These are phyloP conservation scores for Toxotes jaculatrix DNA, from an alignment of 2,113 vertebrate genomes.

Conservation along the genomic window DNA sequence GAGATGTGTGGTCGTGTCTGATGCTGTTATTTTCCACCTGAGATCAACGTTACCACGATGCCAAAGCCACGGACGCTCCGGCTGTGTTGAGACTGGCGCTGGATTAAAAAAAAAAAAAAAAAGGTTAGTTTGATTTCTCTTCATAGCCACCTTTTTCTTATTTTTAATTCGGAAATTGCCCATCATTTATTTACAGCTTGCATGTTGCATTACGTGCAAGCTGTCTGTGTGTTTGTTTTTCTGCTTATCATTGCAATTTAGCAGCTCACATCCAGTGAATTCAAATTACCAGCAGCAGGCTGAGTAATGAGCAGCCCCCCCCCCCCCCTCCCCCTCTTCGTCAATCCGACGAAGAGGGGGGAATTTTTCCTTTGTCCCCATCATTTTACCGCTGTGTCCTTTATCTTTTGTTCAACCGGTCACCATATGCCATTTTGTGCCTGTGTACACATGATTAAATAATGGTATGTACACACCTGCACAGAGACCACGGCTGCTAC, in stretches of 20 bases:
- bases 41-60: conserved; percentile 53
- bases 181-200: background rate
- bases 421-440: conserved; percentile 12
- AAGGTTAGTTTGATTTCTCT: conserved; percentile 59
- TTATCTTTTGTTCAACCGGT: conserved; percentile 49
- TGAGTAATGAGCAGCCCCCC: conserved; percentile 61
- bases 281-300: conserved; percentile 22
- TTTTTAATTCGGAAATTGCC: background rate
- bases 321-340: conserved; percentile 56
- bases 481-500: conserved; percentile 6
- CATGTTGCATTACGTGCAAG: too few relatives aligned
- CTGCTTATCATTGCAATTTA: conserved; percentile 13
- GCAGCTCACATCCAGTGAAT: conserved; percentile 32
- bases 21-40: conserved; percentile 14
- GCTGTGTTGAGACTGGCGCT: conserved; percentile 35
- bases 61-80: conserved; percentile 12
- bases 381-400: conserved; percentile 9
- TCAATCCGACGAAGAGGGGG: too few relatives aligned
- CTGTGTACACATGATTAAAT: conserved; percentile 59
- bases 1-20: conserved; percentile 17
- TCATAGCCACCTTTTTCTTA: background rate
- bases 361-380: conserved; percentile 72
- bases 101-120: conserved; percentile 15
- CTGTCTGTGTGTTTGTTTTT: background rate
- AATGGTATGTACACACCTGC: conserved; percentile 75